Percentiles rank a stretch among this genome's conserved stretches.
These are phyloP conservation scores for Spinibarbus caldwelli DNA, from an alignment of 2,797 vertebrate genomes.

Conservation along the genomic window DNA sequence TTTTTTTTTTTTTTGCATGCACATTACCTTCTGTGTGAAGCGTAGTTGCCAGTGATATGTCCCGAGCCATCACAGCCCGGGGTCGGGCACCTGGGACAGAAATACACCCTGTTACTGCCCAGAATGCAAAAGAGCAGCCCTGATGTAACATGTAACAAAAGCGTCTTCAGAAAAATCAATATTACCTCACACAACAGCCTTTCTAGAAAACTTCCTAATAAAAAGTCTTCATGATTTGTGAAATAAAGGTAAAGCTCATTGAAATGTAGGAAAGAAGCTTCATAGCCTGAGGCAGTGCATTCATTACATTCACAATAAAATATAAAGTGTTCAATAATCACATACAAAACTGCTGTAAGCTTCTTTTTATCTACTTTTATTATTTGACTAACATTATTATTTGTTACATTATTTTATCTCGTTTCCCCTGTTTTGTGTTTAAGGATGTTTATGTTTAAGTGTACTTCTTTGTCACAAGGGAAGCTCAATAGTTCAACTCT, in stretches of 20 bases:
- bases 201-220: neutral
- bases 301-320: neutral
- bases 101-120: constrained; percentile 62
- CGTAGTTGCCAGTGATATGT: constrained; percentile 99
- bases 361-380: too few species aligned
- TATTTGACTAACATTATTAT: neutral
- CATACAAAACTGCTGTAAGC: neutral
- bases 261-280: neutral
- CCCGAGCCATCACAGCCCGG: constrained; percentile 99
- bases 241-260: neutral
- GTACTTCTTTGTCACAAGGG: neutral
- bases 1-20: neutral
- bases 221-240: neutral
- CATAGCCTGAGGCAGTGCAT: neutral
- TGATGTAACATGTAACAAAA: neutral
- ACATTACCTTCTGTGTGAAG: constrained; percentile 96
- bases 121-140: constrained; percentile 3
- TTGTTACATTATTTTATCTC: neutral
- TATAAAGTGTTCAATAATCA: neutral
- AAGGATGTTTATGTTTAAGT: neutral
- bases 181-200: neutral
- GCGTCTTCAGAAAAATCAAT: neutral
- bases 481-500: neutral
- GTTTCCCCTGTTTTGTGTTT: neutral
- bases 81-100: constrained; percentile 92